Percentiles rank a stretch among this genome's conserved stretches.
phyloP scores from a whole-genome alignment of 2,797 vertebrate genomes.

The Periparus ater region DNA sequence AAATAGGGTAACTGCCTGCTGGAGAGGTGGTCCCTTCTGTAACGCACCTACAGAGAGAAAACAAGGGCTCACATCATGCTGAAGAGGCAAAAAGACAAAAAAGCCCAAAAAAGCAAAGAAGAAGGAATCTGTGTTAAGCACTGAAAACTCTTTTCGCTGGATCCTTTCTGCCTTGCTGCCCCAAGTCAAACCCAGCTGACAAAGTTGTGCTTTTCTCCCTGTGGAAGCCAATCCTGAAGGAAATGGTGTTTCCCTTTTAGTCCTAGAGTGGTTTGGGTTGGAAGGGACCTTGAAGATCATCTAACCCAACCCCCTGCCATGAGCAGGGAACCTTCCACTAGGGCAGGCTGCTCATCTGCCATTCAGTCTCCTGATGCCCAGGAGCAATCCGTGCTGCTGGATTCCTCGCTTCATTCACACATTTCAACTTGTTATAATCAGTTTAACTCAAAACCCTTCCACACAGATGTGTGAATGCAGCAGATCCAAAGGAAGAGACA shows the following conservation, averaged over 20 bases:
- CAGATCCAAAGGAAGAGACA: conserved; percentile 54
- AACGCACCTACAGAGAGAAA: conserved; percentile 83
- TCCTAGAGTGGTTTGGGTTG: neutral
- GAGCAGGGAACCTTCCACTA: neutral
- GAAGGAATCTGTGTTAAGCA: neutral
- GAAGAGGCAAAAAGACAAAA: neutral
- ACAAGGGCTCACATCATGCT: neutral
- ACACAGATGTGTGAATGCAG: conserved; percentile 17
- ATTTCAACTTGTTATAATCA: neutral
- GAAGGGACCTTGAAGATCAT: neutral
- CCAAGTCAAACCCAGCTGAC: neutral
- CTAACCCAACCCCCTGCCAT: neutral
- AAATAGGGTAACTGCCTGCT: conserved; percentile 87
- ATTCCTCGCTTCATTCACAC: neutral
- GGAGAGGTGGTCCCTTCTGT: conserved; percentile 91
- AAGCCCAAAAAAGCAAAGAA: neutral
- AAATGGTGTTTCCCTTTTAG: neutral
- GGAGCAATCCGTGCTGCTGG: neutral
- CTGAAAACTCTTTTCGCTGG: conserved; percentile 1
- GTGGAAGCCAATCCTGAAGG: neutral
- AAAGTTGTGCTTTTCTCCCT: neutral
- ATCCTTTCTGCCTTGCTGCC: conserved; percentile 22
- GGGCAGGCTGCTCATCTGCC: neutral
- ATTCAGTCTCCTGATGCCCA: neutral
- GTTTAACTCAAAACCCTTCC: neutral